These are phyloP conservation scores for Gila robusta DNA, from an alignment of 2,797 vertebrate species.

Conservation along the genomic window DNA sequence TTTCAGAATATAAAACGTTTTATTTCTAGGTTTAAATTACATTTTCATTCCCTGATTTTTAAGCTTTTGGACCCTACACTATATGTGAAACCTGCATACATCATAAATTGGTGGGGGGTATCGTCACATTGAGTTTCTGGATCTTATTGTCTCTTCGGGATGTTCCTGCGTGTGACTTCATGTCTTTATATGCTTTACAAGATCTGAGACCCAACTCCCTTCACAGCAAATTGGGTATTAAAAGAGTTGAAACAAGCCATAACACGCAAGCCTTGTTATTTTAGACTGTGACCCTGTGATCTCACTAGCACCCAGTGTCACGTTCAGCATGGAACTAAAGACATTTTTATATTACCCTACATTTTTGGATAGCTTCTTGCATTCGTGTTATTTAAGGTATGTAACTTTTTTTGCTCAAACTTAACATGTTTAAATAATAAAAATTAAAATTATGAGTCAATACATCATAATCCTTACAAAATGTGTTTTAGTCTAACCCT, in stretches of 20 bases:
- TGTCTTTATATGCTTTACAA: not conserved
- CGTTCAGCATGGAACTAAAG: not conserved
- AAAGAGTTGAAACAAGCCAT: not conserved
- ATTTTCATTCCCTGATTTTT: not conserved
- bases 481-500: no score
- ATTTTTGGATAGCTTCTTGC: not conserved
- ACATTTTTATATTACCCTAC: not conserved
- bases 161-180: not conserved
- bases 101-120: not conserved
- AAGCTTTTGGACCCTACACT: not conserved
- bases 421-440: no score
- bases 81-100: not conserved
- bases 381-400: not conserved
- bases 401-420: not conserved
- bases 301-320: not conserved
- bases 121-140: not conserved
- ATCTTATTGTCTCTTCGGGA: not conserved
- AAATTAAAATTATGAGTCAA: not conserved
- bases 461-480: no score
- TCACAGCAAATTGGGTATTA: not conserved
- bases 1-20: not conserved
- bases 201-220: not conserved
- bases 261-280: not conserved
- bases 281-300: slow-evolving; percentile 1
- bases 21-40: not conserved